Percentiles rank a stretch among this genome's conserved stretches.
Conservation (phyloP, 2,113 vertebrate species). For the Engystomops pustulosus region DNA sequence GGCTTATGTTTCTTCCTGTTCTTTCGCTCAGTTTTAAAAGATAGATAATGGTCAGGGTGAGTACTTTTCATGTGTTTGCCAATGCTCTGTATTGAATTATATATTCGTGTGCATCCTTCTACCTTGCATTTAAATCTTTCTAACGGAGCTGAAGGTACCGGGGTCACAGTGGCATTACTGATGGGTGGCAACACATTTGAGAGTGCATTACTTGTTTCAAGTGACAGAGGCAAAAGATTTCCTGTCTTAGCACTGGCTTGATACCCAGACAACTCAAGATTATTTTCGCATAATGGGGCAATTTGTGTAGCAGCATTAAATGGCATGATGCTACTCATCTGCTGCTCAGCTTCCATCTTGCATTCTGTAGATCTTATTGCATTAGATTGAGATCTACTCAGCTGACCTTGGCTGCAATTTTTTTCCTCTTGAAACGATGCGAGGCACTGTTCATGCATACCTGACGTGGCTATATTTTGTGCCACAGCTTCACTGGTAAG, state of each 20-base stretch:
- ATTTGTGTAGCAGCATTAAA: constrained; percentile 70
- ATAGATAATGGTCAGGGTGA: constrained; percentile 88
- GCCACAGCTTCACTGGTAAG: constrained; percentile 61
- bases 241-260: constrained; percentile 72
- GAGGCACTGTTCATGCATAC: constrained; percentile 67
- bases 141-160: constrained; percentile 67
- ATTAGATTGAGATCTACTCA: constrained; percentile 65
- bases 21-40: constrained; percentile 84
- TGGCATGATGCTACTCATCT: constrained; percentile 69
- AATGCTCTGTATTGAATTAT: constrained; percentile 90
- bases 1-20: constrained; percentile 77
- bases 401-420: constrained; percentile 65
- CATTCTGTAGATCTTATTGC: constrained; percentile 69
- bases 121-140: constrained; percentile 87
- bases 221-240: constrained; percentile 45
- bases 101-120: constrained; percentile 85
- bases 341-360: constrained; percentile 73
- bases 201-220: constrained; percentile 54
- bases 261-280: constrained; percentile 70
- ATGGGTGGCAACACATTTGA: constrained; percentile 50
- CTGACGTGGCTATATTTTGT: constrained; percentile 60
- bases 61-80: constrained; percentile 93
- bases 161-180: constrained; percentile 66
- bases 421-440: constrained; percentile 72
- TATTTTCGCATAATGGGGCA: constrained; percentile 65